phyloP scores from a whole-genome alignment of 1,140 invertebrate species.

The Amphibalanus amphitrite region DNA sequence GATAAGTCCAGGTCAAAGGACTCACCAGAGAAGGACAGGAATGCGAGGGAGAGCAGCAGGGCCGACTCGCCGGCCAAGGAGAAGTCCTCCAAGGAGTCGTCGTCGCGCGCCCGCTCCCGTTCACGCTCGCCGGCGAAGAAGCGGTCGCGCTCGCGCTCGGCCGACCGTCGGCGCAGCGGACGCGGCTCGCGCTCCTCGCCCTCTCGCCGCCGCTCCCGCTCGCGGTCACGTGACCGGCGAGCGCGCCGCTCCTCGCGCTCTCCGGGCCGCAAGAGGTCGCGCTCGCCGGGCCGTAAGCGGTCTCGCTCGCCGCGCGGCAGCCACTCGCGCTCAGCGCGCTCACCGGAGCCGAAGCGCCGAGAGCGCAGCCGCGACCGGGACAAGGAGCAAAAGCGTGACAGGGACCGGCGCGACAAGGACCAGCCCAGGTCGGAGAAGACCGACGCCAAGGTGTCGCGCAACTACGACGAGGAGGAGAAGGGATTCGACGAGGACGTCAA shows the following conservation, averaged over 20 bases:
- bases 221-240: not conserved
- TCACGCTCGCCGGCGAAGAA: conserved; percentile 28
- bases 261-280: conserved; percentile 9
- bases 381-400: not conserved
- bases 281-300: conserved; percentile 2
- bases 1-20: conserved; percentile 11
- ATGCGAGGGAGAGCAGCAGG: not conserved
- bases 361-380: not conserved
- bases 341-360: not conserved
- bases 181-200: conserved; percentile 25
- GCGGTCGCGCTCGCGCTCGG: conserved; percentile 18
- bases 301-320: conserved; percentile 6
- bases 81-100: conserved; percentile 2
- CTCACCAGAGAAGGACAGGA: not conserved
- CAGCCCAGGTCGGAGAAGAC: conserved; percentile 16
- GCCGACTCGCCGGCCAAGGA: conserved; percentile 1
- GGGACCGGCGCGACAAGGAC: conserved; percentile 6
- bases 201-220: conserved; percentile 19
- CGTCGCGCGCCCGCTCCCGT: conserved; percentile 13
- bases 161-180: conserved; percentile 4
- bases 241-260: conserved; percentile 7
- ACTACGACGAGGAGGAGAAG: conserved; percentile 36
- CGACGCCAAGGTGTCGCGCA: conserved; percentile 27
- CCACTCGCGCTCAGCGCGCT: conserved; percentile 3
- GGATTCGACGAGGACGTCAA: conserved; percentile 23